Conservation (phyloP, 37 sponge, comb jelly and placozoan species). For the Agelas oroides region DNA sequence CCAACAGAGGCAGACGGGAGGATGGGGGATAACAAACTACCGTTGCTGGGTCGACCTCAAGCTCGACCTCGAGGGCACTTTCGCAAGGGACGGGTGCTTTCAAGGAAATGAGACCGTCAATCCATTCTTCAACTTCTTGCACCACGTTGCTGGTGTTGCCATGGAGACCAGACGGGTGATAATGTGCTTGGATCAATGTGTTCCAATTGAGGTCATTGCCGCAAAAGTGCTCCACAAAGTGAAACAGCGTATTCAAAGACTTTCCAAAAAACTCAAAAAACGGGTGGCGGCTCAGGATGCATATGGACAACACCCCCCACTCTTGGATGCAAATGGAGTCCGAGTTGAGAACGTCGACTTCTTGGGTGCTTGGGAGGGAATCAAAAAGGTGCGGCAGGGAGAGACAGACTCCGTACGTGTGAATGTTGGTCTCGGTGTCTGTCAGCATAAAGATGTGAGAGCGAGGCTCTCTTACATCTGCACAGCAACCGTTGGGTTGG, state of each 20-base stretch:
- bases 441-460: slow-evolving; percentile 78
- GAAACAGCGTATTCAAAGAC: slow-evolving; percentile 42
- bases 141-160: background rate
- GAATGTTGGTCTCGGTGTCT: slow-evolving; percentile 76
- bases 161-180: background rate
- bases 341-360: background rate
- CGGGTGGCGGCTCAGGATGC: slow-evolving; percentile 58
- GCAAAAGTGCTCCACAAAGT: slow-evolving; percentile 62
- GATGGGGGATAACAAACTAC: slow-evolving; percentile 59
- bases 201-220: slow-evolving; percentile 38
- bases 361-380: background rate
- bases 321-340: slow-evolving; percentile 50
- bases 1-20: slow-evolving; percentile 60
- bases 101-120: slow-evolving; percentile 42
- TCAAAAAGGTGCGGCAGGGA: slow-evolving; percentile 57
- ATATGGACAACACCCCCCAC: slow-evolving; percentile 65
- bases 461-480: slow-evolving; percentile 15
- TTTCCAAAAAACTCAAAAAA: slow-evolving; percentile 70
- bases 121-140: slow-evolving; percentile 69
- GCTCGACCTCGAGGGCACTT: slow-evolving; percentile 70
- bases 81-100: slow-evolving; percentile 34
- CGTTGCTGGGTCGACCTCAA: slow-evolving; percentile 70
- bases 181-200: slow-evolving; percentile 29
- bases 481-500: slow-evolving; percentile 55
- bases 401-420: slow-evolving; percentile 73